These are phyloP conservation scores for Microcebus griseorufus DNA, from an alignment of 2,113 vertebrate species.

Conservation along the genomic window DNA sequence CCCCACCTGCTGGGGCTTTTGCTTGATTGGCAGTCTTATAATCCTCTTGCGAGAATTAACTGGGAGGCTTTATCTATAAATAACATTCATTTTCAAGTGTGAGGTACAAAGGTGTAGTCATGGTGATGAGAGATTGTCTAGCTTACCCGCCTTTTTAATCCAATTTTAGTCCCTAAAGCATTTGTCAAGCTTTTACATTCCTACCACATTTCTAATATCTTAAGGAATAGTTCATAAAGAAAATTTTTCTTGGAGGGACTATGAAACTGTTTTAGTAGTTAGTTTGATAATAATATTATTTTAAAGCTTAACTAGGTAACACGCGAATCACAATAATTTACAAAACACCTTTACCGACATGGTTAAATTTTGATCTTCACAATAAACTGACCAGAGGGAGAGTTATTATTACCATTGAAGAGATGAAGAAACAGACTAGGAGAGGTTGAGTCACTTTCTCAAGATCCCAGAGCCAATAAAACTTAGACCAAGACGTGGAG, in stretches of 20 bases:
- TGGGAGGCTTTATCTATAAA: constrained; percentile 68
- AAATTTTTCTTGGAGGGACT: constrained; percentile 36
- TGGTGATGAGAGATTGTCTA: constrained; percentile 24
- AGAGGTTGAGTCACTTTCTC: background rate
- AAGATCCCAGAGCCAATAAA: background rate
- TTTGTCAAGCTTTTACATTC: constrained; percentile 9
- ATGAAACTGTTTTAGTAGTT: background rate
- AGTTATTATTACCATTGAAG: background rate
- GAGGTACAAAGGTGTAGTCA: constrained; percentile 15
- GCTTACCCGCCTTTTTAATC: constrained; percentile 30
- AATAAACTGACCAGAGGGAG: background rate
- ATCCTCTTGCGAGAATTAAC: constrained; percentile 75
- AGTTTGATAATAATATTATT: background rate
- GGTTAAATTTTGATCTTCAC: constrained; percentile 19
- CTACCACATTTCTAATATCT: constrained; percentile 21
- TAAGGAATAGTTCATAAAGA: background rate
- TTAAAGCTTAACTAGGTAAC: background rate
- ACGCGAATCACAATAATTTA: constrained; percentile 4
- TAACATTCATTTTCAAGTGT: constrained; percentile 57
- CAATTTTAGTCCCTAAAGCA: constrained; percentile 5
- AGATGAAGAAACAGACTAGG: background rate
- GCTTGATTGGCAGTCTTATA: constrained; percentile 55
- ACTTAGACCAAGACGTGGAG: background rate
- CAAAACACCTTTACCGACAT: background rate
- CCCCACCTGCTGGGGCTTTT: constrained; percentile 19